Conservation (phyloP, 2,888 invertebrate species). For the Toxonevra muliebris region DNA sequence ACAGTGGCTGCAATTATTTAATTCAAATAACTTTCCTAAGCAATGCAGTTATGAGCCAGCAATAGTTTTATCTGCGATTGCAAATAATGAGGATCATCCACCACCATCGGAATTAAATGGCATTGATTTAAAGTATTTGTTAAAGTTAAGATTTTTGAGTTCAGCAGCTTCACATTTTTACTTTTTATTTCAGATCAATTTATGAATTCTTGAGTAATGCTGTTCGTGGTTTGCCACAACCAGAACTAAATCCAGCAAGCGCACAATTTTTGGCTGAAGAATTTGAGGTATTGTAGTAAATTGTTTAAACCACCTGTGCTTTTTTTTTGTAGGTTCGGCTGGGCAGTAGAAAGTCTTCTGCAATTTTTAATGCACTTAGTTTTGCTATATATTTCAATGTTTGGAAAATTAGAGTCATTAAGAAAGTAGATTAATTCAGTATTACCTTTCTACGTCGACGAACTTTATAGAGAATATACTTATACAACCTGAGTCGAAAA, state of each 20-base stretch:
- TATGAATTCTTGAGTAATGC: conserved; percentile 57
- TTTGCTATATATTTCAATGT: too few species aligned
- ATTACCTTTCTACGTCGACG: too few species aligned
- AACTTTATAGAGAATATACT: too few species aligned
- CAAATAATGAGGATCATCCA: conserved; percentile 37
- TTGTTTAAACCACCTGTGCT: too few species aligned
- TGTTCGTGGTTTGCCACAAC: conserved; percentile 57
- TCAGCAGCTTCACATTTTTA: background rate
- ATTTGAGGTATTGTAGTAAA: conserved; percentile 52
- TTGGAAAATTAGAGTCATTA: too few species aligned
- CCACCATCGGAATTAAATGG: conserved; percentile 29
- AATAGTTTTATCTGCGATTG: conserved; percentile 48
- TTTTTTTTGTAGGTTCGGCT: too few species aligned
- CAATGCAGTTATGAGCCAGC: conserved; percentile 54
- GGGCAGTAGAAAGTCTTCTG: too few species aligned
- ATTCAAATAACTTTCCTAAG: conserved; percentile 38
- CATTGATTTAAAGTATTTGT: conserved; percentile 39
- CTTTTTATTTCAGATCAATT: conserved; percentile 46
- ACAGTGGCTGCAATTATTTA: conserved; percentile 53
- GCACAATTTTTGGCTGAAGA: conserved; percentile 52
- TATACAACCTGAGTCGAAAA: too few species aligned
- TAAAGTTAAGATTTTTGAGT: background rate
- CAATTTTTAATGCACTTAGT: too few species aligned
- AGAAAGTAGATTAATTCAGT: too few species aligned
- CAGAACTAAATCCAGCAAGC: conserved; percentile 45